A percentile compares a stretch with the other conserved stretches of the same genome.
These are phyloP conservation scores for Monoplex corrugatus DNA, from an alignment of 2,888 invertebrate genomes.

Conservation along the genomic window DNA sequence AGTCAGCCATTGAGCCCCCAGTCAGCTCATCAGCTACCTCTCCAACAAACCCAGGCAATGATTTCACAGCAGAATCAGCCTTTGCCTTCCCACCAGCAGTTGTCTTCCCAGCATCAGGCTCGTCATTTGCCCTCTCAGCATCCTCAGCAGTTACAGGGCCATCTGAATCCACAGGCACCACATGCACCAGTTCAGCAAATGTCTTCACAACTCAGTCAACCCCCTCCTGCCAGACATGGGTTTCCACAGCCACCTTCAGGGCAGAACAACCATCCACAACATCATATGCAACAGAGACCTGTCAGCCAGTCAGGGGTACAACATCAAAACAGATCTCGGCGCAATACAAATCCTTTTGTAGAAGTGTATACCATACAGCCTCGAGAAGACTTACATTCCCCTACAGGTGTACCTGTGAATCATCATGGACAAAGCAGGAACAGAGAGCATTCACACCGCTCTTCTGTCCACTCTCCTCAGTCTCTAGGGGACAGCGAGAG, in stretches of 20 bases:
- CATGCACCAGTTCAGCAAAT: background rate
- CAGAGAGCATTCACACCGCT: background rate
- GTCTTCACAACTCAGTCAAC: background rate
- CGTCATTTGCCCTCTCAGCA: too few relatives aligned
- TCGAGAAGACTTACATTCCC: slow-evolving; percentile 29
- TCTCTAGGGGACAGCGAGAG: background rate
- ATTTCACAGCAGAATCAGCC: too few relatives aligned
- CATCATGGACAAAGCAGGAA: background rate
- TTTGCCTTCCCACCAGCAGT: background rate
- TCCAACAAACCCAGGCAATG: too few relatives aligned
- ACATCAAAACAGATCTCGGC: background rate
- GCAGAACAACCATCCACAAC: background rate
- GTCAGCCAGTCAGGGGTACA: background rate
- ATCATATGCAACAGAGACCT: background rate
- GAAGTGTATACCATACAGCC: background rate
- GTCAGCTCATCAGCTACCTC: background rate
- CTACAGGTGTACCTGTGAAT: background rate
- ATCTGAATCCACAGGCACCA: background rate
- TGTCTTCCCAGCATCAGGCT: background rate
- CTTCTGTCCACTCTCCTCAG: background rate
- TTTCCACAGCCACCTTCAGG: background rate
- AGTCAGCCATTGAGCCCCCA: background rate
- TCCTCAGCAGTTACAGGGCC: background rate
- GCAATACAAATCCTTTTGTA: slow-evolving; percentile 14
- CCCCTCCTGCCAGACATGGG: background rate